Conservation (phyloP, 1,140 invertebrate genomes). For the Galendromus occidentalis region DNA sequence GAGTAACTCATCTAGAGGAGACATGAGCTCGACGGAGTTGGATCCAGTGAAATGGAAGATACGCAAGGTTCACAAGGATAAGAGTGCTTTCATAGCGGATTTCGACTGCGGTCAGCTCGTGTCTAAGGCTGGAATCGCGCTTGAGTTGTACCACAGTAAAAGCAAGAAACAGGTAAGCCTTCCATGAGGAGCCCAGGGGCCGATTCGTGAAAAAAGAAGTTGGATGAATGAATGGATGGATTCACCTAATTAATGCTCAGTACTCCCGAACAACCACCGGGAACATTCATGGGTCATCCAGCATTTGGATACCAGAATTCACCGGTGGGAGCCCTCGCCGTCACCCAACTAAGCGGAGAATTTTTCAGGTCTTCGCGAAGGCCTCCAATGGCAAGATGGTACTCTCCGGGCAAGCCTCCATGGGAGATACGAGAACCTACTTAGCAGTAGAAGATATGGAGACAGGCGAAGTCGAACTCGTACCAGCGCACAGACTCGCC, state of each 20-base stretch:
- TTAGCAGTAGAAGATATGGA: not conserved
- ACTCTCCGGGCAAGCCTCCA: not conserved
- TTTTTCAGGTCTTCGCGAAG: constrained; percentile 7
- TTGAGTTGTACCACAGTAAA: not conserved
- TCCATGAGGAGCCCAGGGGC: no score
- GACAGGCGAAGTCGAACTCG: not conserved
- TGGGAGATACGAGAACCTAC: not conserved
- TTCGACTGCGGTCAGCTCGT: not conserved
- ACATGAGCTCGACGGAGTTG: not conserved
- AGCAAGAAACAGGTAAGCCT: not conserved
- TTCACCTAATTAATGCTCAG: no score
- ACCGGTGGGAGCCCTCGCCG: no score
- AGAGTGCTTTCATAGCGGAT: not conserved
- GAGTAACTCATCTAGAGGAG: no score
- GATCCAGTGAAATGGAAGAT: not conserved
- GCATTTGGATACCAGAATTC: no score
- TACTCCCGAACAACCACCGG: no score
- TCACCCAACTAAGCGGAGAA: no score
- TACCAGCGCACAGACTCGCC: not conserved
- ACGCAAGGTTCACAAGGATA: not conserved
- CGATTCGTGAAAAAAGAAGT: no score
- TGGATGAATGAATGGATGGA: no score
- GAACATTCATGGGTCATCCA: no score
- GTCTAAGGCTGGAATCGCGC: not conserved
- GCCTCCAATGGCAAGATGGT: not conserved